Base-by-base conservation (phyloP, 2,888 invertebrate genomes). In the Dynastes maya region DNA sequence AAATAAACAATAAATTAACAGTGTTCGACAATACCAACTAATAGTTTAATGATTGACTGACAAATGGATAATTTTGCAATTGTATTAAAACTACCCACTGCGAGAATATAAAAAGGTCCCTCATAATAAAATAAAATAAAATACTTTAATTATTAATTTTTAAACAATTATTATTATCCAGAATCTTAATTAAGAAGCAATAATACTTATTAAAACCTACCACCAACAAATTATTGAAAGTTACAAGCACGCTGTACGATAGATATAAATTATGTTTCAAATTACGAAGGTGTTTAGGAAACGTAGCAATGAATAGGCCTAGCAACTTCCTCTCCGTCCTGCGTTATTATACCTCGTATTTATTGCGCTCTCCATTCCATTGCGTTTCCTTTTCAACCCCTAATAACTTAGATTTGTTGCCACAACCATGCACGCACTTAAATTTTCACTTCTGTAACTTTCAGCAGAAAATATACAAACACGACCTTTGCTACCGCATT, bases 321-420 rank as follows among this genome's bases (percentile, higher is more conserved):
- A 29, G 72, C 27, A 27, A 63, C 72, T 45, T 74, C 61, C 72
- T 61, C 6, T 27, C 45, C 55, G n/a, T 27, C 61, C 61, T 51
- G 9, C 22, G 45, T 72, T 58, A 53, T 61, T 58, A 27, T 61
- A 45, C 11, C 29, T 45, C 63, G 45, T 74, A 61, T 61, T 61
- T 74, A 61, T 74, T 63, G 40, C 22, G 27, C 49, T 45, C 72
- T 61, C 61, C 61, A 61, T 32, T 63, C 61, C 61, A 74, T 74
- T 63, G 72, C 55, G 61, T 61, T 74, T 74, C 72, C 37, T 72
- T 61, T 61, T 40, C 72, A 74, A 27, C 11, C 63, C 40, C 13
- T 74, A 74, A 61, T 74, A 74, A 74, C 61, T 74, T 74, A 63
- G 45, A 72, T 72, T 74, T 74, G 72, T 61, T 74, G 61, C 61